Conservation (phyloP, 2,797 vertebrate genomes). For the Lepilemur ruficaudatus region DNA sequence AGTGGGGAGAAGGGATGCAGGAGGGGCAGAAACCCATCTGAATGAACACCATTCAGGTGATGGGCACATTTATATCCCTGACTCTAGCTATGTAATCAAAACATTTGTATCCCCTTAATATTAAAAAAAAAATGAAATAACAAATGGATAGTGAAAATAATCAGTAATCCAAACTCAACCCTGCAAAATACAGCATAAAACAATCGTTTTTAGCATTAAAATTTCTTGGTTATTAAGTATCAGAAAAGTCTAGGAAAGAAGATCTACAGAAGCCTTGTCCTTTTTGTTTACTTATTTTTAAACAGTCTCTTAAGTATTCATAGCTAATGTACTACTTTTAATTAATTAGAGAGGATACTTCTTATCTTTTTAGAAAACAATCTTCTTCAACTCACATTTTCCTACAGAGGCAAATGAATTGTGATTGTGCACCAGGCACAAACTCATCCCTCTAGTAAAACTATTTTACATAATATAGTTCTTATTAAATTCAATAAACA, state of each 20-base stretch:
- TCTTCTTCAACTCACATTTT: constrained; percentile 57
- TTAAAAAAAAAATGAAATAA: background rate
- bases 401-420: constrained; percentile 70
- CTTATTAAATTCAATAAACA: background rate
- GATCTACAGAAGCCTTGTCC: constrained; percentile 87
- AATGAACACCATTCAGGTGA: no score
- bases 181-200: constrained; percentile 82
- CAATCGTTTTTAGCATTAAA: constrained; percentile 82
- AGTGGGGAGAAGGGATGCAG: no score
- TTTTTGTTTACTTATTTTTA: constrained; percentile 65
- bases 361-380: constrained; percentile 68
- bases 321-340: constrained; percentile 88
- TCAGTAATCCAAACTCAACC: background rate
- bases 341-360: constrained; percentile 79
- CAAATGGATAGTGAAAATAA: constrained; percentile 46
- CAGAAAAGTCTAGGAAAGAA: constrained; percentile 75
- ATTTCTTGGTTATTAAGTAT: constrained; percentile 86
- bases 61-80: no score
- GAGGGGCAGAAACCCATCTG: no score
- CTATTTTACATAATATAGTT: background rate
- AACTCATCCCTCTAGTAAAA: background rate
- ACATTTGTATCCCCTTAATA: no score
- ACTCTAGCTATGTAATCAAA: no score
- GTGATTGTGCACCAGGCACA: background rate
- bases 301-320: constrained; percentile 83